Evolutionary conservation across 2,797 vertebrate species (phyloP).

Genomic region (Cirrhinus molitorella): DNA sequence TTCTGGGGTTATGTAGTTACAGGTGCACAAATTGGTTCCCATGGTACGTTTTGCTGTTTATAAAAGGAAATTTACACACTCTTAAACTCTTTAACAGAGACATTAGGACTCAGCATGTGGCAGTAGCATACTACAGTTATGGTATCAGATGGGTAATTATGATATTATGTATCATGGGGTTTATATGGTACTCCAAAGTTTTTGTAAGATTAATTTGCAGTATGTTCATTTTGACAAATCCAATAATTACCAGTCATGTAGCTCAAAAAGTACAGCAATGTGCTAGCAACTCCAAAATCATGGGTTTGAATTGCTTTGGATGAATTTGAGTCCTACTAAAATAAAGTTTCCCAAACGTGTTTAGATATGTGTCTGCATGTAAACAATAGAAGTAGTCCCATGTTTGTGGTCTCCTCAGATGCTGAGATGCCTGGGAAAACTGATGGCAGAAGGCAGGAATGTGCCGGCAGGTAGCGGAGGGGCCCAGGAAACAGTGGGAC

Average conservation of each 20-base stretch:
- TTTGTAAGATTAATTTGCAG: background rate
- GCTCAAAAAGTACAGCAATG: background rate
- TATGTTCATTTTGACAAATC: background rate
- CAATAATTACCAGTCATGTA: background rate
- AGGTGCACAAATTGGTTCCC: slow-evolving; percentile 41
- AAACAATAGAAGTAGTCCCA: slow-evolving; percentile 39
- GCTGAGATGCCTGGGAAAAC: slow-evolving; percentile 42
- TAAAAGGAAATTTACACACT: slow-evolving; percentile 13
- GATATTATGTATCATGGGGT: background rate
- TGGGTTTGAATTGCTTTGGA: background rate
- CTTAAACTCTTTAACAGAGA: background rate
- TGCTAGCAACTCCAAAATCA: background rate
- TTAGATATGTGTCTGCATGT: slow-evolving; percentile 19
- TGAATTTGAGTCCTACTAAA: background rate
- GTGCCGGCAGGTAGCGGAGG: slow-evolving; percentile 54
- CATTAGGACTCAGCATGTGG: background rate
- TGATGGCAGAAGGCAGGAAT: slow-evolving; percentile 57
- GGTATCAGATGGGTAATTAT: background rate
- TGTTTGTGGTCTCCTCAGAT: slow-evolving; percentile 45
- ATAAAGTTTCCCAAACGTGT: background rate
- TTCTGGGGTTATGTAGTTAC: slow-evolving; percentile 32
- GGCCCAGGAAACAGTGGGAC: slow-evolving; percentile 51
- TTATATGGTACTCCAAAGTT: background rate
- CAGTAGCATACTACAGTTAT: background rate
- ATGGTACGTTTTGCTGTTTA: slow-evolving; percentile 30